Conservation (phyloP, 2,797 vertebrate genomes). For the Taeniopygia guttata region DNA sequence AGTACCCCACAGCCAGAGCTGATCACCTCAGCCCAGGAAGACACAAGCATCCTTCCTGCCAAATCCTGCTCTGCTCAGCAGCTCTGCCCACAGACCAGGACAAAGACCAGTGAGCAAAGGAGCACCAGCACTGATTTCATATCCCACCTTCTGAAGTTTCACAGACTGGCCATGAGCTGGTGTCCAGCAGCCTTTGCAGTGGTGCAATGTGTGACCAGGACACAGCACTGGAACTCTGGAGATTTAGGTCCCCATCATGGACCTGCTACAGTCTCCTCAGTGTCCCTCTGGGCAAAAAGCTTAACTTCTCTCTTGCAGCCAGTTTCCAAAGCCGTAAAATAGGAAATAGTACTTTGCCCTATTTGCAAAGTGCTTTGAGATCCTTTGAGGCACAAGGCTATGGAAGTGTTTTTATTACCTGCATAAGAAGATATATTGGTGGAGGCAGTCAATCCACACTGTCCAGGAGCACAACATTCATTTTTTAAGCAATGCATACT, state of each 20-base stretch:
- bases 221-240: not conserved
- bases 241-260: not conserved
- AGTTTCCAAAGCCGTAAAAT: not conserved
- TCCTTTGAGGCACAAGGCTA: constrained; percentile 31
- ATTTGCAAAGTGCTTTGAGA: constrained; percentile 48
- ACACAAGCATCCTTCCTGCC: not conserved
- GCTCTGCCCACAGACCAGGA: not conserved
- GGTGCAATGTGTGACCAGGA: not conserved
- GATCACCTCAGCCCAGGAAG: not conserved
- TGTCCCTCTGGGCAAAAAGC: constrained; percentile 5
- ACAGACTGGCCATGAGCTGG: not conserved
- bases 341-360: constrained; percentile 6
- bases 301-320: not conserved
- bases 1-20: not conserved
- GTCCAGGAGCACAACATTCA: constrained; percentile 9
- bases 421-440: constrained; percentile 41
- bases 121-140: not conserved
- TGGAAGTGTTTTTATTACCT: constrained; percentile 40
- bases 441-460: constrained; percentile 36
- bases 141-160: not conserved
- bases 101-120: not conserved
- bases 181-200: not conserved
- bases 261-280: not conserved
- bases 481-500: constrained; percentile 51
- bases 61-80: not conserved